phyloP scores from a whole-genome alignment of 2,797 vertebrate species.

The Notoglanidium macrostoma region DNA sequence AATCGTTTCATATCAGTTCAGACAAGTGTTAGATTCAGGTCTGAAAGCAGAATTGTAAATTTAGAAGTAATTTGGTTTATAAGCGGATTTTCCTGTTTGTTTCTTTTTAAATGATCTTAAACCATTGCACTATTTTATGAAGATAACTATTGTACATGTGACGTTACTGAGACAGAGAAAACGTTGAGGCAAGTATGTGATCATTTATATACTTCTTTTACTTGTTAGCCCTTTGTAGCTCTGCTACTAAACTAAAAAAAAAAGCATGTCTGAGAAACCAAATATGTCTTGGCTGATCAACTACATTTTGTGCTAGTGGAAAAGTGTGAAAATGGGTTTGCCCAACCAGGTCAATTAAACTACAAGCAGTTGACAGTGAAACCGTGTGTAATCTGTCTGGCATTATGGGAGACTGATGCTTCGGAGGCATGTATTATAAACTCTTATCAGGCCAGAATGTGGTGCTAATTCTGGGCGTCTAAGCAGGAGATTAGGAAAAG shows the following conservation, averaged over 20 bases:
- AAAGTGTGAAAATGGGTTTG: not conserved
- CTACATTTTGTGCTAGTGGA: not conserved
- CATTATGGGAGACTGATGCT: slow-evolving; percentile 33
- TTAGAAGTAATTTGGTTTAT: not conserved
- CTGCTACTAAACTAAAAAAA: not conserved
- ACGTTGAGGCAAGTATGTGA: not conserved
- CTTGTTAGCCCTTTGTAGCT: not conserved
- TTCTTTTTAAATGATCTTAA: not conserved
- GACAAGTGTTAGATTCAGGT: not conserved
- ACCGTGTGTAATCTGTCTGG: slow-evolving; percentile 29
- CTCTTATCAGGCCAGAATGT: slow-evolving; percentile 57
- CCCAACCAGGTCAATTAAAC: not conserved
- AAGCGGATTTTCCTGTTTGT: not conserved
- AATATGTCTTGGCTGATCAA: not conserved
- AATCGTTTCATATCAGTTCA: not conserved
- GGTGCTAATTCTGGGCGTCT: slow-evolving; percentile 56
- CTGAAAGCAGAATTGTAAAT: not conserved
- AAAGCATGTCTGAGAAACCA: not conserved
- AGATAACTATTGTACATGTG: not conserved
- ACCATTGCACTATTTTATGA: not conserved
- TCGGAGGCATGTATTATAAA: slow-evolving; percentile 50
- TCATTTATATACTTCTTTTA: not conserved
- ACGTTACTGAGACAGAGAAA: not conserved
- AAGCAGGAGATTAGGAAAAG: slow-evolving; percentile 54
- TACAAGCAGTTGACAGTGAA: not conserved